Evolutionary conservation across 2,113 vertebrate species (phyloP), one percentile per base, ranked within the genome.

Genomic region (Trinectes maculatus): DNA sequence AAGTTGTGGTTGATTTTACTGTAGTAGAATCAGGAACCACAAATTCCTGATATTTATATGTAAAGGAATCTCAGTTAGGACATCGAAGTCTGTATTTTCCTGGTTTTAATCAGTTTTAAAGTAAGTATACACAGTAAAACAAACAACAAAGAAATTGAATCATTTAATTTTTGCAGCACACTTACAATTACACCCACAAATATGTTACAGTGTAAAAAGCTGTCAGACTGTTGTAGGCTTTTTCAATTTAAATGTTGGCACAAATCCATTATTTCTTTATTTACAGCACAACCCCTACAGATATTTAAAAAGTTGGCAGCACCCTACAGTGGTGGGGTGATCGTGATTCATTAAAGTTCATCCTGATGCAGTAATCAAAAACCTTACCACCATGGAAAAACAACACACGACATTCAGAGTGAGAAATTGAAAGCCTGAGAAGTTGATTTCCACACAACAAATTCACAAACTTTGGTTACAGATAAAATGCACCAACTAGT

Each of bases 391-490:
- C 18, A 16, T 31, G 67, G 60, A 56, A 81, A 69, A 65, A 40
- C 31, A 74, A 31, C 28, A 65, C 33, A 39, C 57, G 71, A 91
- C 87, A 90, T 87, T 91, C 79, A 85, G 78, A 78, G 55, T 68
- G 71, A 71, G 26, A 76, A 42, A 15, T 57, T 26, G 6, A 67
- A 71, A 81, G 83, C 91, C 87, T 92, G 89, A 91, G 91, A 89
- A 86, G 89, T 61, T 34, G 5, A 85, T 56, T 73, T 65, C 40
- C 60, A 76, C 34, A 19, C 42, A 40, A 80, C 44, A 71, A 46
- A 65, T 28, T 31, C 52, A 48, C 71, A 80, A 71, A 89, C 85
- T 93, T 92, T 92, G 90, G 91, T 89, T 81, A 82, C 56, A 48
- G 57, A 86, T 71, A 85, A 77, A 80, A 85, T 57, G 43, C 63